Percentiles rank a stretch among this genome's conserved stretches.
Evolutionary conservation across 2,888 invertebrate genomes (phyloP).

Genomic region (Epistrophe grossulariae): DNA sequence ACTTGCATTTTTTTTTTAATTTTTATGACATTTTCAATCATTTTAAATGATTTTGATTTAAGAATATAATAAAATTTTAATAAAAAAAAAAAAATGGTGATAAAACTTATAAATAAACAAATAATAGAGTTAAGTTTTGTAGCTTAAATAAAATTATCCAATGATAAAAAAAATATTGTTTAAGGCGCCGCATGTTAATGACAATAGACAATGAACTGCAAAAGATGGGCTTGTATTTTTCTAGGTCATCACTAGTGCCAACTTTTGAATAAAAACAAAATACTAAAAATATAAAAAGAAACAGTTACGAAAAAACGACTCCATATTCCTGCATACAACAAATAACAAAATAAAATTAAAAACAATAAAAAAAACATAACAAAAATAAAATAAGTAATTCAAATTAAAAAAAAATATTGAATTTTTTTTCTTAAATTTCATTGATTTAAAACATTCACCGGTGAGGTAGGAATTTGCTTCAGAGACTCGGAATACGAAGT

Average conservation of each 20-base stretch:
- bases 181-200: neutral
- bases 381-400: neutral
- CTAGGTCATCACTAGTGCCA: neutral
- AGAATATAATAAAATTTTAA: neutral
- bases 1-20: no score
- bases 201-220: neutral
- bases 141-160: neutral
- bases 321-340: neutral
- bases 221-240: neutral
- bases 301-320: neutral
- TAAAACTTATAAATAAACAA: neutral
- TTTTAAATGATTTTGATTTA: neutral
- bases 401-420: neutral
- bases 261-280: neutral
- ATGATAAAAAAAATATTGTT: neutral
- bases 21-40: neutral
- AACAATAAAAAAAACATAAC: neutral
- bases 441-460: neutral
- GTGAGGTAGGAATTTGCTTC: slow-evolving; percentile 63
- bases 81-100: neutral
- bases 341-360: neutral
- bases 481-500: slow-evolving; percentile 76
- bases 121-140: neutral
- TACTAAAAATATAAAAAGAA: neutral
- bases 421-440: neutral